These are phyloP conservation scores for Trissoscelio sp. DNA, from an alignment of 2,888 invertebrate genomes.

Conservation along the genomic window DNA sequence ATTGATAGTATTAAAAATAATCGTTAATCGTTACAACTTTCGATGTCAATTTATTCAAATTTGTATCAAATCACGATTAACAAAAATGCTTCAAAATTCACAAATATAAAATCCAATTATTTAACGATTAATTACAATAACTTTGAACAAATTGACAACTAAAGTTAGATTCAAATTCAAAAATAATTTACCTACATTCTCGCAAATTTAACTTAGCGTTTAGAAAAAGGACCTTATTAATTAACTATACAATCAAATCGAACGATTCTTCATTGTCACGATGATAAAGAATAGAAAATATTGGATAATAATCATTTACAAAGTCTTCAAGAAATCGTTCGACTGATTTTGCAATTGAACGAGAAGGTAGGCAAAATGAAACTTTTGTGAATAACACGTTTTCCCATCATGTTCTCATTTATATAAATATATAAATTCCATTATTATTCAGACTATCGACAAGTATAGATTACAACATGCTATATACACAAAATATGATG, in stretches of 20 bases:
- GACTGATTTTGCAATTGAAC: conserved; percentile 3
- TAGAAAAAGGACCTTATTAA: conserved; percentile 10
- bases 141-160: conserved; percentile 6
- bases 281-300: conserved; percentile 13
- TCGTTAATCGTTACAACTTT: conserved; percentile 59
- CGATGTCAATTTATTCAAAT: conserved; percentile 75
- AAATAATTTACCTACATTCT: conserved; percentile 30
- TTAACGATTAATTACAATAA: background rate
- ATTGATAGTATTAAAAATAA: conserved; percentile 56
- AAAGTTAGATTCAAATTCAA: background rate
- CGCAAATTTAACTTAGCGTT: conserved; percentile 1
- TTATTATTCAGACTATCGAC: conserved; percentile 77
- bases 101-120: background rate
- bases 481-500: conserved; percentile 78
- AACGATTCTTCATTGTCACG: conserved; percentile 13
- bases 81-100: conserved; percentile 19
- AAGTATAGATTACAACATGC: conserved; percentile 77
- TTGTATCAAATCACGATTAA: conserved; percentile 71
- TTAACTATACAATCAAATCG: conserved; percentile 26
- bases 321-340: conserved; percentile 9
- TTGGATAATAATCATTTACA: background rate
- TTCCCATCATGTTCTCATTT: conserved; percentile 70
- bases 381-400: conserved; percentile 54
- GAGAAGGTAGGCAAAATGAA: conserved; percentile 46
- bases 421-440: conserved; percentile 80